Conservation (phyloP, 2,888 invertebrate species). For the Proisotoma minuta region DNA sequence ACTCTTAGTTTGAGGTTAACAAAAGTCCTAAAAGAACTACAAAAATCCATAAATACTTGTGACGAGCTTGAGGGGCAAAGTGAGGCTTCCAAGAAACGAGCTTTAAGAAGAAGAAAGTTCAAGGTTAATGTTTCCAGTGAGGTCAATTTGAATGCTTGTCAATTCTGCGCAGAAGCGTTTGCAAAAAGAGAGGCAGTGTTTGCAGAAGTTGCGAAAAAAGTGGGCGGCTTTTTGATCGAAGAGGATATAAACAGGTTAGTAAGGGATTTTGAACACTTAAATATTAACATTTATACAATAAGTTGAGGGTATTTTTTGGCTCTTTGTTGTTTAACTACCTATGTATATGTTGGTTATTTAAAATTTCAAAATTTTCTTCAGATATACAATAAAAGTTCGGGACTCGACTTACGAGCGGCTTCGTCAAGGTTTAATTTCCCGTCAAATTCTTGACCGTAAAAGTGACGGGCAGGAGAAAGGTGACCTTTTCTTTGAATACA, state of each 20-base stretch:
- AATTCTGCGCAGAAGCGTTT: background rate
- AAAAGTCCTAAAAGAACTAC: background rate
- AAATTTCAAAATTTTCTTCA: too few relatives aligned
- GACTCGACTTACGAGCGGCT: conserved; percentile 6
- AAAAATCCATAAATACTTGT: conserved; percentile 7
- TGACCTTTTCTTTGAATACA: background rate
- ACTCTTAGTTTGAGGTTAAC: background rate
- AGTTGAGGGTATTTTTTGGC: too few relatives aligned
- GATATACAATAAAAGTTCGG: background rate
- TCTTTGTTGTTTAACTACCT: too few relatives aligned
- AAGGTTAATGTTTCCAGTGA: background rate
- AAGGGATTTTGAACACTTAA: too few relatives aligned
- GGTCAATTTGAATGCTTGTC: background rate
- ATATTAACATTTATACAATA: too few relatives aligned
- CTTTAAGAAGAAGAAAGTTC: background rate
- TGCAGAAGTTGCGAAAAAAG: background rate
- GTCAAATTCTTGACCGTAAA: conserved; percentile 4
- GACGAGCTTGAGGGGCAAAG: background rate
- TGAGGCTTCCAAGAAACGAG: too few relatives aligned
- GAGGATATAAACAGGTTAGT: background rate
- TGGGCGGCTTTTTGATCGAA: background rate
- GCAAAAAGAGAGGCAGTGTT: background rate
- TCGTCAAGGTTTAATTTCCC: background rate
- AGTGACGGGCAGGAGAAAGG: background rate
- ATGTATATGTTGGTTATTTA: too few relatives aligned